Evolutionary conservation across 2,113 vertebrate species (phyloP), one percentile per base, ranked within the genome.

Genomic region (Thinocorus orbignyianus): DNA sequence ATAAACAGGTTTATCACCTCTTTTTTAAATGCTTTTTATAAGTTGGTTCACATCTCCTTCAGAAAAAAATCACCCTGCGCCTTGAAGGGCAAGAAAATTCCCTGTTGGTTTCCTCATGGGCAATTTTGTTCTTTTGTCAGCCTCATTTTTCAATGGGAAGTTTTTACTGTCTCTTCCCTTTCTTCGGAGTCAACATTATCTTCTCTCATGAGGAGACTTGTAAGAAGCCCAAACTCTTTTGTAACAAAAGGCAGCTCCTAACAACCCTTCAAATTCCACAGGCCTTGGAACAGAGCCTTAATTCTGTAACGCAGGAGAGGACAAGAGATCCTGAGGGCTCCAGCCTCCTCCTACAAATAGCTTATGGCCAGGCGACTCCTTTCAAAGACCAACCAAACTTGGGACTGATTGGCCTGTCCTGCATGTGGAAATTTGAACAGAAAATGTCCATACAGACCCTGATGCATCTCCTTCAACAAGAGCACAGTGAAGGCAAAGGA

Each of bases 401-500:
- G 20, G 68, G 86, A 35, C 42, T 90, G 12, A 81, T 93, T 42
- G 91, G 85, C 30, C 39, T 89, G 33, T 92, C 93, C 37, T 26
- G 55, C 23, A 92, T 95, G 91, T 96, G 96, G 96, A 78, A 41
- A 64, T 90, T 78, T 83, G 85, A 95, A 68, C 90, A 96, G 49
- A 95, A 80, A 77, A 92, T 79, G 44, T 93, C 86, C 28, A 74
- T 95, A 35, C 94, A 94, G 17, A 60, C 62, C 26, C 35, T 95
- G 26, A 84, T 31, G 37, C 85, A 95, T 46, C 70, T 92, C 24
- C 91, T 95, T 65, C 94, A 96, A 48, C 86, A 88, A 83, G 80
- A 95, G 44, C 70, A 92, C 11, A 18, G 30, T 49, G 71, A 57
- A 66, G 61, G 11, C 14, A 11, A 49, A 51, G 31, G 31, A 65